Conservation (phyloP, 2,888 invertebrate species). For the Drosophila anceps region DNA sequence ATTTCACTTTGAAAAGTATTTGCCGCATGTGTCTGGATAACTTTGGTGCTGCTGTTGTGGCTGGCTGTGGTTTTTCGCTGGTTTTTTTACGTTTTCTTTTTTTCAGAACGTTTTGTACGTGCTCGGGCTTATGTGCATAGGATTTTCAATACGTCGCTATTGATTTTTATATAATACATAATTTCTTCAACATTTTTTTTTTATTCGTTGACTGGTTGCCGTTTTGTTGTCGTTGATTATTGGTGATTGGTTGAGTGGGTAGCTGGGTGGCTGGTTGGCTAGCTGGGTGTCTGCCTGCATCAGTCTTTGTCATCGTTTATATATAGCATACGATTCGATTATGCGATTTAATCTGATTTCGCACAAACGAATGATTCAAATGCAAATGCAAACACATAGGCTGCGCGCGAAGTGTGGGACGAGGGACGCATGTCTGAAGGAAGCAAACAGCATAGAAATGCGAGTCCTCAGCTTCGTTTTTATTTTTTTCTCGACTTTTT, state of each 20-base stretch:
- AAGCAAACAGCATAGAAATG: slow-evolving; percentile 66
- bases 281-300: slow-evolving; percentile 63
- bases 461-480: slow-evolving; percentile 21
- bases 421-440: slow-evolving; percentile 7
- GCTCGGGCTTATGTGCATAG: slow-evolving; percentile 75
- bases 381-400: slow-evolving; percentile 64
- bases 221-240: slow-evolving; percentile 55
- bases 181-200: slow-evolving; percentile 60
- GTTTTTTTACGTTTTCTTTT: slow-evolving; percentile 39
- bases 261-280: slow-evolving; percentile 14
- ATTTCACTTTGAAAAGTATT: slow-evolving; percentile 82
- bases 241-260: slow-evolving; percentile 47
- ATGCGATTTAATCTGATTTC: slow-evolving; percentile 80
- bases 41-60: slow-evolving; percentile 72
- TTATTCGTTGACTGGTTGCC: slow-evolving; percentile 33
- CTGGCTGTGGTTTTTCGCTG: slow-evolving; percentile 61
- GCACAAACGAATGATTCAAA: slow-evolving; percentile 81
- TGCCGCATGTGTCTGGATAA: slow-evolving; percentile 79
- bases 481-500: slow-evolving; percentile 35
- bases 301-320: slow-evolving; percentile 77
- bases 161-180: slow-evolving; percentile 80
- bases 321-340: slow-evolving; percentile 77
- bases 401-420: background rate
- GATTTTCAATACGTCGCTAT: slow-evolving; percentile 78
- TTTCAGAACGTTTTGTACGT: slow-evolving; percentile 76